phyloP scores from a whole-genome alignment of 2,888 invertebrate genomes.

The Dione vanillae region DNA sequence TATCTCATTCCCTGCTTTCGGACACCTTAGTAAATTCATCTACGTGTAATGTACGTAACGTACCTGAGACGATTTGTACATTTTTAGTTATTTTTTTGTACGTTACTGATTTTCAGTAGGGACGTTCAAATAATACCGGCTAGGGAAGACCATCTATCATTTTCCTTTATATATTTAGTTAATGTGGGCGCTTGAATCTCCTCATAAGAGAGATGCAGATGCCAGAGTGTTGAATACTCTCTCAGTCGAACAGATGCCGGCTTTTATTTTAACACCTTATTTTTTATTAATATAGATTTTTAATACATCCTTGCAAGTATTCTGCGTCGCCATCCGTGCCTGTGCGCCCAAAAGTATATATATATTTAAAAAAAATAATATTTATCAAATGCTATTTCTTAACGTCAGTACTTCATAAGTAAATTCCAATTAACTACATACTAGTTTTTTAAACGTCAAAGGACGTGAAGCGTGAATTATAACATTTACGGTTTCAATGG shows the following conservation, averaged over 20 bases:
- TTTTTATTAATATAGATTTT: no score
- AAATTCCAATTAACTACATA: no score
- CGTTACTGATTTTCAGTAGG: neutral
- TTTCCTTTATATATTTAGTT: no score
- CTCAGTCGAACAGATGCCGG: neutral
- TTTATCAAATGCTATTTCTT: neutral
- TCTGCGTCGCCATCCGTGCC: no score
- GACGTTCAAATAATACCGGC: neutral
- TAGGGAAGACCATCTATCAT: no score
- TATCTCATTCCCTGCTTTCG: conserved; percentile 65
- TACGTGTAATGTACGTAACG: conserved; percentile 60
- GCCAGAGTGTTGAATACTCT: neutral
- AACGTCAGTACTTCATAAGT: conserved; percentile 2
- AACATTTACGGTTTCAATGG: conserved; percentile 22
- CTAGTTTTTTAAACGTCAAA: conserved; percentile 1
- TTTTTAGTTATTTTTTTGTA: conserved; percentile 67
- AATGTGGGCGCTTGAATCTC: neutral
- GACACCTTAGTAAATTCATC: conserved; percentile 58
- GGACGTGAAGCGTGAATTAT: conserved; percentile 18
- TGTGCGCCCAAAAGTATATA: conserved; percentile 29
- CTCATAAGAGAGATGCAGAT: neutral
- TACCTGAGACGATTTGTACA: conserved; percentile 75
- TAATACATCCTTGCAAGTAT: no score
- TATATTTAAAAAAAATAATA: conserved; percentile 16
- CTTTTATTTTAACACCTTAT: conserved; percentile 23